Evolutionary conservation across 2,113 vertebrate genomes (phyloP).

Genomic region (Pelusios castaneus): DNA sequence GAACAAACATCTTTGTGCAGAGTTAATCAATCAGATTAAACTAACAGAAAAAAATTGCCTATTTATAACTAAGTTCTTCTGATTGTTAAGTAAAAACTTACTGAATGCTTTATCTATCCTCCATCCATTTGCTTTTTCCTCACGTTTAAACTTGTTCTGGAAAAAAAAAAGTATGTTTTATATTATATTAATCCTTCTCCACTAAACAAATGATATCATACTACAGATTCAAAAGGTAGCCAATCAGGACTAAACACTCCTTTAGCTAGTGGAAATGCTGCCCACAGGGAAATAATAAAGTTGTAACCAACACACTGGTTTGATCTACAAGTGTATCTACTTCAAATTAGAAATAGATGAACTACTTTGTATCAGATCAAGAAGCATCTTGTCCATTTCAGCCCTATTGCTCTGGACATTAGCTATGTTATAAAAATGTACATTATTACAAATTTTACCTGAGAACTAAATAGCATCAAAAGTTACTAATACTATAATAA

Average conservation of each 20-base stretch:
- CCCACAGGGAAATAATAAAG: background rate
- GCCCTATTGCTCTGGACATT: background rate
- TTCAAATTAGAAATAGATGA: background rate
- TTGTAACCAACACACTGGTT: background rate
- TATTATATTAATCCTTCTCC: slow-evolving; percentile 15
- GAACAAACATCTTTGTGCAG: background rate
- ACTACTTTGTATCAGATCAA: background rate
- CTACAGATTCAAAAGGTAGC: background rate
- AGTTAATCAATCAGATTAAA: background rate
- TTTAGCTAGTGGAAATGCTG: background rate
- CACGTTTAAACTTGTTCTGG: slow-evolving; percentile 99
- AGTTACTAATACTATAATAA: background rate
- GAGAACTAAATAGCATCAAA: background rate
- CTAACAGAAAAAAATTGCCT: background rate
- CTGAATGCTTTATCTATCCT: slow-evolving; percentile 98
- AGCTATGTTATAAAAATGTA: background rate
- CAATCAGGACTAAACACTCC: background rate
- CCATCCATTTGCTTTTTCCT: slow-evolving; percentile 92
- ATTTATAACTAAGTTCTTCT: background rate
- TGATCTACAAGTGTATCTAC: background rate
- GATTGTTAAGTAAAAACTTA: slow-evolving; percentile 76
- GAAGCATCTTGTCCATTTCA: background rate
- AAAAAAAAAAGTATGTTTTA: slow-evolving; percentile 56
- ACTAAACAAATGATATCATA: slow-evolving; percentile 8
- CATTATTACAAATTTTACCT: background rate